Evolutionary conservation across 2,113 vertebrate species (phyloP), one percentile per base, ranked within the genome.

Genomic region (Chaetorhynchus papuensis): DNA sequence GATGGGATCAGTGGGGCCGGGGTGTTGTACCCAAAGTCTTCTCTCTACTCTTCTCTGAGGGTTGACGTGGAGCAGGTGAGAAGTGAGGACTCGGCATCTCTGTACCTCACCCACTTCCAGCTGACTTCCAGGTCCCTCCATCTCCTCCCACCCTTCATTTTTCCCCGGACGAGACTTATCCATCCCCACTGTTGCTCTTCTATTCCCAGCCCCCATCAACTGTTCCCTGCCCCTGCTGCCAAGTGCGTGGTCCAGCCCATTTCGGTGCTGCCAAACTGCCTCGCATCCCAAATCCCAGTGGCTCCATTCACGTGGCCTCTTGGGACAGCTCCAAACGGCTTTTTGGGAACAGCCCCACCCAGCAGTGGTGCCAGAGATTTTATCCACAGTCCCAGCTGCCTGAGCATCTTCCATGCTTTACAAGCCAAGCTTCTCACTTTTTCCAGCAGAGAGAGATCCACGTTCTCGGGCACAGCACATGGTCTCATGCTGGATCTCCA

Each of bases 381-480:
- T 42, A 70, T 50, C 37, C 33, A 2, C 2, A 37, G 37, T 26
- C 17, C 5, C 56, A 63, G 15, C n/a, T 87, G 14, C 54, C 13
- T 0, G 0, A 44, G 24, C 26, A 21, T 5, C 16, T 61, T 71
- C 49, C 11, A 10, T 9, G 20, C 9, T 86, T 83, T 52, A 31
- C 45, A 81, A 89, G 24, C 15, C 72, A 74, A 15, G 13, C 1
- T 56, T 15, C 10, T 69, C n/a, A 12, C 23, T 60, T 74, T 31
- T 84, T 56, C 50, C n/a, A 50, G 28, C 30, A 31, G 47, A 30
- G 26, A 69, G 14, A 37, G 3, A 65, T 35, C 39, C 31, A 15
- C 4, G 7, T 6, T 42, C 16, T 57, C 11, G 16, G 52, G 21
- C 11, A 57, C n/a, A 54, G 53, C 1, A 0, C 3, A 2, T 15